Base-by-base conservation (phyloP, 2,797 vertebrate genomes). In the Sarcoramphus papa region DNA sequence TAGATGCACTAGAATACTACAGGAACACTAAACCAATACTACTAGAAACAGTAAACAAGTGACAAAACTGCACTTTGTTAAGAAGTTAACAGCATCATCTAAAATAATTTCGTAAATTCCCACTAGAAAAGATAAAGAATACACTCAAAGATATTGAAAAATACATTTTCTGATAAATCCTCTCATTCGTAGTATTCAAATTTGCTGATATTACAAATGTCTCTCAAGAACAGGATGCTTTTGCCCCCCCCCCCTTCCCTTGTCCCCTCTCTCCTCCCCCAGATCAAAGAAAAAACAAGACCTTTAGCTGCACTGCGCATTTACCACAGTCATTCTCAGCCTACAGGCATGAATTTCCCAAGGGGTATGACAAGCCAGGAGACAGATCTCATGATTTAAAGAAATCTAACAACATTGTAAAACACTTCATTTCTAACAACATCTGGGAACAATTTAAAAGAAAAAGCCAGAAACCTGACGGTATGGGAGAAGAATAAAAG, bases 391-490 rank as follows among this genome's bases (percentile, higher is more conserved):
- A 3, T 59, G 80, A 85, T 73, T 92, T 94, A 90, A 90, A 88
- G 73, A 95, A 93, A 83, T 78, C n/a, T 72, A 95, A 90, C 64
- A 81, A 65, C 69, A 84, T 1, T 65, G 65, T 60, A 59, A 76
- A 93, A 84, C 18, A 41, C 43, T 95, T 87, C 16, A 77, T 72
- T 91, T 78, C 84, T 94, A 96, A 93, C 79, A 95, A 90, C 68
- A 90, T 64, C 75, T 93, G 68, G 75, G 82, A 93, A 87, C 41
- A 85, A 80, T 83, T 92, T 72, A 88, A 90, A 94, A 92, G 74
- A 69, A 72, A 59, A 18, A 83, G 16, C 12, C 89, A 95, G 60
- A 93, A 96, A 93, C 14, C 30, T 77, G 54, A 69, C 7, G 5
- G 47, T 20, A 73, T 25, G 24, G 30, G 22, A 91, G 53, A 80